Evolutionary conservation across 92 coral and sea anemone genomes (phyloP).

Genomic region (Blastomussa wellsi): DNA sequence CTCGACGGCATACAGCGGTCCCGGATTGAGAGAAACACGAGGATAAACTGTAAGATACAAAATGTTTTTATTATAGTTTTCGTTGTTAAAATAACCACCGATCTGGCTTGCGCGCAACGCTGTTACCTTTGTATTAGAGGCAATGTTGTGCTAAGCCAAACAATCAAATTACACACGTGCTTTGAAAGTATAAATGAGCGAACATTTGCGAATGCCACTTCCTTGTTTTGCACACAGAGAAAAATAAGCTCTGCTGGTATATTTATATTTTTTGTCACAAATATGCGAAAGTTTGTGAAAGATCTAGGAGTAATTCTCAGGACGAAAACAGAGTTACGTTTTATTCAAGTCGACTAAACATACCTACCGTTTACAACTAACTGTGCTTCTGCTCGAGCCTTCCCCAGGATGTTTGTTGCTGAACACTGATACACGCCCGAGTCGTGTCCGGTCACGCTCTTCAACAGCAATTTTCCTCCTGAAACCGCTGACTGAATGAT

Average conservation of each 20-base stretch:
- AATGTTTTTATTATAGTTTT: background rate
- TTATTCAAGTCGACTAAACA: background rate
- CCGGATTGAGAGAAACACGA: constrained; percentile 30
- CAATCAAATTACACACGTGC: no score
- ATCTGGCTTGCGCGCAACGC: no score
- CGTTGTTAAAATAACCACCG: no score
- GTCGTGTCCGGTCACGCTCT: constrained; percentile 30
- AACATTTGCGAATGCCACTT: no score
- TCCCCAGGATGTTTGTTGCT: constrained; percentile 61
- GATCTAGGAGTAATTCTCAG: background rate
- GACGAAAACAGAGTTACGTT: background rate
- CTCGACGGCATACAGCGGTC: constrained; percentile 52
- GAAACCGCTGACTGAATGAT: constrained; percentile 19
- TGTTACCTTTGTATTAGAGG: no score
- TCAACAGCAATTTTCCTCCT: constrained; percentile 32
- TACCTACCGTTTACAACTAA: constrained; percentile 49
- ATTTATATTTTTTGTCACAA: background rate
- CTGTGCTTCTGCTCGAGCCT: background rate
- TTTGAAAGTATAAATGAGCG: no score
- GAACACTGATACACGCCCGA: constrained; percentile 53
- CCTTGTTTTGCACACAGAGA: no score
- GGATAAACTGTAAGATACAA: constrained; percentile 48
- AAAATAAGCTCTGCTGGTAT: no score
- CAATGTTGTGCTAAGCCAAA: no score
- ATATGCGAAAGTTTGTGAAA: background rate